Percentiles rank a stretch among this genome's conserved stretches.
These are phyloP conservation scores for Neogale vison DNA, from an alignment of 2,113 vertebrate genomes.

Conservation along the genomic window DNA sequence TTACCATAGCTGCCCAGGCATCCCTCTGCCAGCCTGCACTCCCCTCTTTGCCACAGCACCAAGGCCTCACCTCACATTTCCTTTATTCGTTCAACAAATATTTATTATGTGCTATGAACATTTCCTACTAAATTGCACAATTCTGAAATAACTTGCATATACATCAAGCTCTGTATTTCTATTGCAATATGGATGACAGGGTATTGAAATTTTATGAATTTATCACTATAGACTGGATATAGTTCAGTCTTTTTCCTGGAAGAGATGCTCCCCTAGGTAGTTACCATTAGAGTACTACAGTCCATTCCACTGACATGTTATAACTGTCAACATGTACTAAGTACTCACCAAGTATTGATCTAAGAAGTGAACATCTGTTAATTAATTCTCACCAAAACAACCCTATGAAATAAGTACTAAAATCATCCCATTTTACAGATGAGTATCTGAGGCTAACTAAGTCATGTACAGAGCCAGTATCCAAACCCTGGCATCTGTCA, in stretches of 20 bases:
- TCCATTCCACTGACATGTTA: background rate
- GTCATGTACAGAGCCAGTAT: background rate
- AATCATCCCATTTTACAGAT: background rate
- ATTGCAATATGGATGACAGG: background rate
- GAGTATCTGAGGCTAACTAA: background rate
- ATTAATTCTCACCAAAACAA: background rate
- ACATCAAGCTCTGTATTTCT: background rate
- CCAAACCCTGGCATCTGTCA: background rate
- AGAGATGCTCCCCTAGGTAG: background rate
- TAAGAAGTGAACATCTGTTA: background rate
- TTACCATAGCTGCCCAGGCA: background rate
- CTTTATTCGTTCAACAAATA: background rate
- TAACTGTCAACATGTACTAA: background rate
- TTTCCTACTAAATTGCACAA: background rate
- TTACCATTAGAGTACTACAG: background rate
- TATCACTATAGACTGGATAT: background rate
- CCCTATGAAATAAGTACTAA: background rate
- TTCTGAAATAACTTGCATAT: background rate
- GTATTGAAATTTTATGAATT: background rate
- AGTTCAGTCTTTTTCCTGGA: background rate
- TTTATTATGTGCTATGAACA: background rate
- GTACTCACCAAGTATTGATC: background rate
- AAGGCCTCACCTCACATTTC: background rate
- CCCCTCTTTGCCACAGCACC: background rate
- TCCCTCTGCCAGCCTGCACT: background rate